A percentile compares a stretch with the other conserved stretches of the same genome.
Conservation (phyloP, 2,797 vertebrate genomes). For the Mionectes olivaceus region DNA sequence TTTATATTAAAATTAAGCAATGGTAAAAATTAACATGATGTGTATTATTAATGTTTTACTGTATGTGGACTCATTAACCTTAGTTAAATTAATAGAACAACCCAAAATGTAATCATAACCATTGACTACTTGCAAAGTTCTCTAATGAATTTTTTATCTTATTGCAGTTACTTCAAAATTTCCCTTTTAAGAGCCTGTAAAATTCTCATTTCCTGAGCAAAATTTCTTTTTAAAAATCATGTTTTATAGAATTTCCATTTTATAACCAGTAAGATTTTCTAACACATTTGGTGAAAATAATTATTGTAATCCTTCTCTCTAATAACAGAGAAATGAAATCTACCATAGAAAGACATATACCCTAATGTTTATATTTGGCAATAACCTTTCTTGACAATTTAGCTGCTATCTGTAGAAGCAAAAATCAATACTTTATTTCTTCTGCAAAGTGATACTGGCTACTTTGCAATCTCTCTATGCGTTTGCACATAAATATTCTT, state of each 20-base stretch:
- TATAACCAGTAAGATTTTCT: neutral
- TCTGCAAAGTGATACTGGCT: neutral
- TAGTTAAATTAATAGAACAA: neutral
- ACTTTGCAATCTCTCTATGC: neutral
- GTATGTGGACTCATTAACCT: neutral
- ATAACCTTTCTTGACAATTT: neutral
- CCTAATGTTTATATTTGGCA: neutral
- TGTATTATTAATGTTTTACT: neutral
- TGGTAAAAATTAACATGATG: neutral
- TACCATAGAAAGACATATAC: neutral
- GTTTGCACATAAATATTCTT: neutral
- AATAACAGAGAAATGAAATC: neutral
- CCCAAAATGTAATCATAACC: neutral
- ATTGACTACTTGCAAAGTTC: neutral
- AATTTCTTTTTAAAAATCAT: neutral
- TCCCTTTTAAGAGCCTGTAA: neutral
- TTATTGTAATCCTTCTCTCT: neutral
- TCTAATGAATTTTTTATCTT: neutral
- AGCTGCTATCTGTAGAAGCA: neutral
- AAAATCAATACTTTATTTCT: conserved; percentile 22
- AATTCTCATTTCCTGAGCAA: neutral
- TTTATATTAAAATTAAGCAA: neutral
- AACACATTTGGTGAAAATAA: neutral
- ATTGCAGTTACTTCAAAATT: neutral
- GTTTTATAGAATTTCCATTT: neutral